Evolutionary conservation across 1,140 invertebrate genomes (phyloP).

Genomic region (Atopsyche davidsoni): DNA sequence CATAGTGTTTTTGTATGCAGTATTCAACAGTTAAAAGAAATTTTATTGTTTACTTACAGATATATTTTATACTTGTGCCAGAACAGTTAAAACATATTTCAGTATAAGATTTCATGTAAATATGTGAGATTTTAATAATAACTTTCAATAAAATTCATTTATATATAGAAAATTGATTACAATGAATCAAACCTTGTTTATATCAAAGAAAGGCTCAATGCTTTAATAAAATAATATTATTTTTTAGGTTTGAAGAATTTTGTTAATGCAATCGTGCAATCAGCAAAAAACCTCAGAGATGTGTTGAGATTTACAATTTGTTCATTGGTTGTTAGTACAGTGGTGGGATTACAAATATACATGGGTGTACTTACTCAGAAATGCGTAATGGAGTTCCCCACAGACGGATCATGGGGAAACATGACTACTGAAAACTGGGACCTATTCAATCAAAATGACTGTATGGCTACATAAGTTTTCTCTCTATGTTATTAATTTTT

Average conservation of each 20-base stretch:
- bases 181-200: background rate
- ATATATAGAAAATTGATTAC: background rate
- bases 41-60: too few species aligned
- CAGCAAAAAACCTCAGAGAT: slow-evolving; percentile 97
- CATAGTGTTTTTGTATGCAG: too few species aligned
- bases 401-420: slow-evolving; percentile 81
- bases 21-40: too few species aligned
- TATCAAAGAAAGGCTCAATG: too few species aligned
- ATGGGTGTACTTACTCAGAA: slow-evolving; percentile 96
- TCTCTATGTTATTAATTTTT: too few species aligned
- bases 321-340: slow-evolving; percentile 95
- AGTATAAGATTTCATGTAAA: too few species aligned
- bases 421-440: slow-evolving; percentile 78
- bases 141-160: background rate
- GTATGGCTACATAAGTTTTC: slow-evolving; percentile 67
- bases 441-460: slow-evolving; percentile 70
- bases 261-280: slow-evolving; percentile 98
- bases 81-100: too few species aligned
- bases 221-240: background rate
- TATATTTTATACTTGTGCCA: too few species aligned
- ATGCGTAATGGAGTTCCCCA: slow-evolving; percentile 87
- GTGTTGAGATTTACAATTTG: slow-evolving; percentile 99
- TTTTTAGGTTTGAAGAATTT: slow-evolving; percentile 94
- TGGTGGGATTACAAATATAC: slow-evolving; percentile 97
- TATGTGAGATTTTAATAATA: too few species aligned